Conservation (phyloP, 2,113 vertebrate species). For the Odocoileus hemionus region DNA sequence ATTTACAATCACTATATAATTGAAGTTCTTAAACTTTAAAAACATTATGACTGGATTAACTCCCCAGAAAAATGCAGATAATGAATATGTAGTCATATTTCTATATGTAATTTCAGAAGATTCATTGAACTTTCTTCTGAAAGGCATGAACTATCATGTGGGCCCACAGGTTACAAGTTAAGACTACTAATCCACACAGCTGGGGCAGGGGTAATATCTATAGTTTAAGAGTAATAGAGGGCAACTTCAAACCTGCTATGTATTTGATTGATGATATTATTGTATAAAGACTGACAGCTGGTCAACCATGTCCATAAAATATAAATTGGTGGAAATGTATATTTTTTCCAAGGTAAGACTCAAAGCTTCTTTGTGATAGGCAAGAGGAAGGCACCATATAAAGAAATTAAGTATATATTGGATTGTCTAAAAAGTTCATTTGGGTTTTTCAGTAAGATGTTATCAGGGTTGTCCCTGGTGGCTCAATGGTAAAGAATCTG, state of each 20-base stretch:
- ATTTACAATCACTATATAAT: background rate
- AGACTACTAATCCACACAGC: background rate
- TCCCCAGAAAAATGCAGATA: background rate
- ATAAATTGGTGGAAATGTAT: background rate
- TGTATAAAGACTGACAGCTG: background rate
- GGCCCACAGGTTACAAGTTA: background rate
- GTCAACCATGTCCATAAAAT: background rate
- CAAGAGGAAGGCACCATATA: background rate
- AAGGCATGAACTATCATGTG: background rate
- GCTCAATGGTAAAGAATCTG: background rate
- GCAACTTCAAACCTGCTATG: background rate
- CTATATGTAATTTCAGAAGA: background rate
- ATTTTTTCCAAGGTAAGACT: slow-evolving; percentile 2
- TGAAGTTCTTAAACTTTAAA: background rate
- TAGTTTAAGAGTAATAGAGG: background rate
- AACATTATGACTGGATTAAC: background rate
- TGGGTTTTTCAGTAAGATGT: background rate
- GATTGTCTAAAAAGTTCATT: background rate
- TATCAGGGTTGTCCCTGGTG: background rate
- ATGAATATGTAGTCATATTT: background rate
- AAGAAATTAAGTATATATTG: background rate
- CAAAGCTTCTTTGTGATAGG: background rate
- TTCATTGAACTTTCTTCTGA: background rate
- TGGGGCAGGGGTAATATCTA: background rate
- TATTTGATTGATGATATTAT: background rate